Evolutionary conservation across 1,140 invertebrate genomes (phyloP), one percentile per base, ranked within the genome.

Genomic region (Ips nitidus): DNA sequence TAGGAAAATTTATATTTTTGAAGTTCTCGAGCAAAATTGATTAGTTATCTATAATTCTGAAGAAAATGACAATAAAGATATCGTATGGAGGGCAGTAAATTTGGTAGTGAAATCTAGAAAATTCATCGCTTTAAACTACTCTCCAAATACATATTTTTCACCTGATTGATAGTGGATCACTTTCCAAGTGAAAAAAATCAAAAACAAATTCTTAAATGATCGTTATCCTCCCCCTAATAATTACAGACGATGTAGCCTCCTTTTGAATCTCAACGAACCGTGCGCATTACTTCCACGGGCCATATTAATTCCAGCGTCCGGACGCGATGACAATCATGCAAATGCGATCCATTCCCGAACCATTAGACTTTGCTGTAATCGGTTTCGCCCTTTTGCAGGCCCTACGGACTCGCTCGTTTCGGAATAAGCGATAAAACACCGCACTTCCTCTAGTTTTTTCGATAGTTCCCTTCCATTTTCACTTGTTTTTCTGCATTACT

Each of bases 291-390:
- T 55, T 55, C n/a, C n/a, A 6, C 2, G 37, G 52, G 8, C 52
- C 52, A 2, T 55, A 55, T 55, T 55, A 55, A 55, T 55, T 55
- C 52, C n/a, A 37, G 52, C 8, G 52, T 55, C 52, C n/a, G 52
- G 52, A 37, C 52, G 52, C 52, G 52, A 55, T 55, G 52, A 55
- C 52, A 55, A 55, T 55, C 52, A 55, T 55, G 52, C 52, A 55
- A 55, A 55, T 55, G 52, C 52, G 52, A 55, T 7, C 52, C 52
- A 55, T 55, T 55, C 52, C 52, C 52, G 36, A 55, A 55, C 52
- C 52, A 55, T 55, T 55, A 55, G 37, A 55, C 52, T 55, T 47
- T 22, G n/a, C 37, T 55, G 52, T 55, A 55, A 55, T 55, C 52
- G 52, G 52, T 55, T 55, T 55, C 36, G 52, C 52, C 52, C 52